Evolutionary conservation across 1,140 invertebrate genomes (phyloP), one percentile per base, ranked within the genome.

Genomic region (Metopolophium dirhodum): DNA sequence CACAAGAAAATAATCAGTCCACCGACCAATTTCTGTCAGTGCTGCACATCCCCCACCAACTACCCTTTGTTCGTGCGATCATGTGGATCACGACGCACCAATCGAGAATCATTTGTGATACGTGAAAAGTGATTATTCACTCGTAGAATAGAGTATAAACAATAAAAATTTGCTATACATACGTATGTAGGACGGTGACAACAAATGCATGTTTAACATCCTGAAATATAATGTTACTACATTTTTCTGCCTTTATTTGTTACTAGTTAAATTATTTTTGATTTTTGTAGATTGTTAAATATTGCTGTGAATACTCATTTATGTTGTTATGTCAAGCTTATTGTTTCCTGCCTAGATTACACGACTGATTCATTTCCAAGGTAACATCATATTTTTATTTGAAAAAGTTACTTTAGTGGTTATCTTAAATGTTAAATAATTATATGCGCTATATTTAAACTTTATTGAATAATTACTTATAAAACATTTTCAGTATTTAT

Each of bases 261-360:
- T 37, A 54, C 11, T 49, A 54, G 22, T 87, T 41, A 22, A 11
- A 49, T 8, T 87, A 85, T 37, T 88, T 51, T 88, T 86, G 2
- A 51, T 22, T 35, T 47, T 94, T 91, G 2, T 54, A 94, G 89
- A 51, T n/a, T 94, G 68, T 61, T 90, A 23, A 82, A 94, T 89
- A 94, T 94, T 88, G 93, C 93, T 49, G 57, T 94, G 49, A 93
- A 85, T 83, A 94, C 98, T 2, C 97, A 97, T 94, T 98, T 99
- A 95, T 98, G 98, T 94, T 98, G 98, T 94, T 99, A 99, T 95
- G 97, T 99, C 0, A 99, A 99, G 95, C 95, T 99, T 47, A 97
- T 98, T 90, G 96, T 99, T 41, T 98, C 98, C 1, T 97, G 97
- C 94, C 95, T 99, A 91, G 98, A 99, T 95, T 99, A 99, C 94